Evolutionary conservation across 2,113 vertebrate genomes (phyloP), one percentile per base, ranked within the genome.

Genomic region (Varanus salvator): DNA sequence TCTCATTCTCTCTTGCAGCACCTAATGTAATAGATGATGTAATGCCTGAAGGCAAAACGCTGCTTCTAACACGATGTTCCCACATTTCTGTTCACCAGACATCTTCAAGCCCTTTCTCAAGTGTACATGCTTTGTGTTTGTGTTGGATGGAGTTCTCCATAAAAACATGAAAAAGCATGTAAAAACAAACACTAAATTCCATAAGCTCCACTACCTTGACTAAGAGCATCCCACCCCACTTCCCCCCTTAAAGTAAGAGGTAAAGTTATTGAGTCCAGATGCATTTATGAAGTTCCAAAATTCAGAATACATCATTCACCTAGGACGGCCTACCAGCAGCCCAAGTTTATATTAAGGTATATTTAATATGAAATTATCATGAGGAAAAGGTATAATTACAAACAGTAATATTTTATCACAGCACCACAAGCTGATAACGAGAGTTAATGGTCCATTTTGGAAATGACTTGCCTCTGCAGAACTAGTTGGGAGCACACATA

Each of bases 251-350:
- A n/a, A 86, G 1, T 31, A 89, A 82, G 8, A 87, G 15, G 6
- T 90, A 14, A 29, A 87, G 60, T 92, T 94, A 95, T 92, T 90
- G 87, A 90, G 91, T 93, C 91, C 89, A 96, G 83, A 92, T 90
- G 52, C 17, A 66, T 88, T 89, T 87, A 0, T 0, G 90, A 78
- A n/a, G 93, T 94, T 54, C 93, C 89, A 87, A 69, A 81, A 81
- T 29, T 89, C 92, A 89, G 29, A 94, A 69, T 1, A 78, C 44
- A 85, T 50, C 90, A 87, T 81, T 34, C 23, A 91, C 85, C 90
- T 90, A 86, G 78, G 89, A 92, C 44, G 86, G 21, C 1, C 78
- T 90, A 17, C 69, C 4, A 25, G 23, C 78, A 94, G 9, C 68
- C 69, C 38, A 8, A n/a, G 87, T 66, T 87, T 90, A 81, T 44